Base-by-base conservation (phyloP, 2,113 vertebrate genomes). In the Neolamprologus fasciatus region DNA sequence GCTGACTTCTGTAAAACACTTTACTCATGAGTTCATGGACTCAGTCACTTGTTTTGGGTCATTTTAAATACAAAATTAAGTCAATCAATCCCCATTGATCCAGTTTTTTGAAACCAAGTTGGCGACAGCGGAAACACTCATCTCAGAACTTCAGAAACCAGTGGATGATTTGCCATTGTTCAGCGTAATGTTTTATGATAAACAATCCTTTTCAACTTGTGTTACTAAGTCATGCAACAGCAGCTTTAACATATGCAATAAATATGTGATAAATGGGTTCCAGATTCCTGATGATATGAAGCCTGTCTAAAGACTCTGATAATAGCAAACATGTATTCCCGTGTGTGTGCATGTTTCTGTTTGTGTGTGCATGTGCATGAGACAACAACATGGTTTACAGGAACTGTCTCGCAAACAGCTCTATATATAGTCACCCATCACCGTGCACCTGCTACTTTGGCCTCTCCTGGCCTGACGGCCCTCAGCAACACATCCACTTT, bases 401-500 rank as follows among this genome's bases (percentile, higher is more conserved):
- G 84, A 90, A 88, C 82, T 87, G 66, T 92, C 82, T 79, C 33
- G 50, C 85, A 94, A 91, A 91, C 85, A 88, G 86, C 31, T 93
- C 94, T 95, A 95, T 89, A 94, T 92, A 92, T 95, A 96, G 91
- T 86, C 35, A 2, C n/a, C 40, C 89, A 87, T 90, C 87, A 89
- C 73, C 0, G 82, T 84, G 89, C 93, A 90, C 90, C 94, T 93
- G 94, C 94, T 95, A 92, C 92, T 94, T 82, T 90, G 53, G 86
- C 87, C 83, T 86, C 47, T 83, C 12, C 55, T 90, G 84, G 87
- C 57, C 87, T 3, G 37, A 45, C 7, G 2, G 80, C 78, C 89
- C 93, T 84, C 93, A 95, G 95, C 95, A 95, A 95, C 95, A 95
- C 89, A 63, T 78, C 86, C 86, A 17, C 86, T 90, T 90, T 93